Percentiles rank a stretch among this genome's conserved stretches.
These are phyloP conservation scores for Pipra filicauda DNA, from an alignment of 2,113 vertebrate genomes.

Conservation along the genomic window DNA sequence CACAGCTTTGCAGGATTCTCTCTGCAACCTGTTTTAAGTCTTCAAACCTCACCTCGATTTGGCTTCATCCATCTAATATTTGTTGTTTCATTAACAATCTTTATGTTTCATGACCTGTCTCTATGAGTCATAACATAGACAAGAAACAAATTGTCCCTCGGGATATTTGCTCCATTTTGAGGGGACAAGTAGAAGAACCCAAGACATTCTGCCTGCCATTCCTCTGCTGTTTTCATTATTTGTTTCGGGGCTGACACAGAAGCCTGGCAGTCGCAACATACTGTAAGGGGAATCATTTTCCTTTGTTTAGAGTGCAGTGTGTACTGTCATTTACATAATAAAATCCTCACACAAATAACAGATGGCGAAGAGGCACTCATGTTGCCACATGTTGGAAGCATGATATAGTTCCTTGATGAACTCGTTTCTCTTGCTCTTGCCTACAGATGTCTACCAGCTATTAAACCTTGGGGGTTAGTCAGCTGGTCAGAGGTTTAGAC, in stretches of 20 bases:
- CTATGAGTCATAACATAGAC: neutral
- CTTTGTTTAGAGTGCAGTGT: constrained; percentile 75
- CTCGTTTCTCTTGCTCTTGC: constrained; percentile 71
- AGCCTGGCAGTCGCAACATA: constrained; percentile 67
- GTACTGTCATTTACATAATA: constrained; percentile 80
- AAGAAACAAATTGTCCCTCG: constrained; percentile 27
- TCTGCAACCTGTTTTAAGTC: neutral
- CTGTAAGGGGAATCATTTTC: constrained; percentile 66
- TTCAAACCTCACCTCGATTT: neutral
- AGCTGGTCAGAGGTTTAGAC: constrained; percentile 56
- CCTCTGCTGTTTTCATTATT: constrained; percentile 23
- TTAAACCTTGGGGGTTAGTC: constrained; percentile 68
- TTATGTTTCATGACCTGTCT: neutral
- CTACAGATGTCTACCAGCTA: constrained; percentile 68
- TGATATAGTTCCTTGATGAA: constrained; percentile 65
- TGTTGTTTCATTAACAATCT: neutral
- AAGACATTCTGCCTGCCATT: constrained; percentile 51
- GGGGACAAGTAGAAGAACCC: constrained; percentile 50
- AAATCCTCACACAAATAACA: constrained; percentile 80
- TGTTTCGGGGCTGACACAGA: constrained; percentile 65
- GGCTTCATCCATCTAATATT: neutral
- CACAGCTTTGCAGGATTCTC: neutral
- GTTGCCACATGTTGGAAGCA: constrained; percentile 78
- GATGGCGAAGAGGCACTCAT: constrained; percentile 77
- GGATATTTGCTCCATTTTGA: constrained; percentile 9